Conservation (phyloP, 2,113 vertebrate species). For the Plestiodon gilberti region DNA sequence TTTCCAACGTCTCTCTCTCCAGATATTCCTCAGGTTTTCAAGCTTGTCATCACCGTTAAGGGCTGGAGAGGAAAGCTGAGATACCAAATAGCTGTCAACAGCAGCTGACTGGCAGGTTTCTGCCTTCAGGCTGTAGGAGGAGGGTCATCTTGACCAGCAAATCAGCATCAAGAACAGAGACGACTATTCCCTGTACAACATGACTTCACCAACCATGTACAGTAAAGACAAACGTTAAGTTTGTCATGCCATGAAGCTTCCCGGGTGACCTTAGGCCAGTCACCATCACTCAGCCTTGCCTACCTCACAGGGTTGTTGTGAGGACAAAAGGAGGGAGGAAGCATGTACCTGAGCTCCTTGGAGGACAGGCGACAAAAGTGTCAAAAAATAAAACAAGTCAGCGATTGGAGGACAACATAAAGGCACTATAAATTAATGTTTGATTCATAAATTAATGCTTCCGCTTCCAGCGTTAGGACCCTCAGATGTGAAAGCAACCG, state of each 20-base stretch:
- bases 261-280: too few relatives aligned
- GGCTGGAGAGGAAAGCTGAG: background rate
- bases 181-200: background rate
- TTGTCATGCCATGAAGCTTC: too few relatives aligned
- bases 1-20: too few relatives aligned
- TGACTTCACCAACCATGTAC: background rate
- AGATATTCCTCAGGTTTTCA: too few relatives aligned
- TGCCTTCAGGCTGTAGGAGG: background rate
- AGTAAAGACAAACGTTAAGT: background rate
- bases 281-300: too few relatives aligned
- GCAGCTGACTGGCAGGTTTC: background rate
- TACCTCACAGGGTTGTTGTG: too few relatives aligned
- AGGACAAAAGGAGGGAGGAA: too few relatives aligned
- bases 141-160: too few relatives aligned
- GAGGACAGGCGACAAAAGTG: too few relatives aligned
- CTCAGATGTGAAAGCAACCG: background rate
- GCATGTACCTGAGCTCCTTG: too few relatives aligned
- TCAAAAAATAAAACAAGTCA: too few relatives aligned
- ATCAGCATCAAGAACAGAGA: background rate
- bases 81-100: background rate
- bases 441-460: background rate
- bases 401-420: background rate
- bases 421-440: background rate
- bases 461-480: background rate
- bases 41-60: background rate